These are phyloP conservation scores for Tyto alba DNA, from an alignment of 2,113 vertebrate species.

Conservation along the genomic window DNA sequence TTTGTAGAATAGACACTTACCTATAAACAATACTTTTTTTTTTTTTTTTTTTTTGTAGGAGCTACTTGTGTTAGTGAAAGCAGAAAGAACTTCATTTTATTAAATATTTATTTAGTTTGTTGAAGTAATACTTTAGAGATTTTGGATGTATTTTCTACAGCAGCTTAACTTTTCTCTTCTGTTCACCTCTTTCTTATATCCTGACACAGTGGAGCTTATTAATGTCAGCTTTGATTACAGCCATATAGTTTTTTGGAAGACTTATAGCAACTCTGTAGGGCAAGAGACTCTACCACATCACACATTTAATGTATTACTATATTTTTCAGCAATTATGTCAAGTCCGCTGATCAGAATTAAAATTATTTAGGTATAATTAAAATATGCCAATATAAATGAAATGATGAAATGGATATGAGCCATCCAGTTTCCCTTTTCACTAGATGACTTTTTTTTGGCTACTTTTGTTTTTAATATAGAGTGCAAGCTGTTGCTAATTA, in stretches of 20 bases:
- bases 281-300: not conserved
- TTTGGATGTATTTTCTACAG: not conserved
- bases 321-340: not conserved
- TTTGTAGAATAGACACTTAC: not conserved
- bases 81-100: not conserved
- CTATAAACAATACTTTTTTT: not conserved
- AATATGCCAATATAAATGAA: not conserved
- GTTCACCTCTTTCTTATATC: not conserved
- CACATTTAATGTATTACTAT: not conserved
- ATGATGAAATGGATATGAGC: not conserved
- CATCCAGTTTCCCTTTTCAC: not conserved
- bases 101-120: not conserved
- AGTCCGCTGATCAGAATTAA: not conserved
- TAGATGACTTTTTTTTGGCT: not conserved
- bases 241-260: not conserved
- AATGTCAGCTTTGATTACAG: not conserved
- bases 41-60: not conserved
- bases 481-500: conserved; percentile 36
- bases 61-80: not conserved
- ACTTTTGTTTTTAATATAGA: not conserved
- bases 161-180: not conserved
- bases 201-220: not conserved
- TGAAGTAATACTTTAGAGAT: not conserved
- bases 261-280: not conserved
- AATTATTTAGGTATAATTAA: not conserved